A percentile compares a stretch with the other conserved stretches of the same genome.
phyloP scores from a whole-genome alignment of 2,888 invertebrate genomes.

The Altica lythri region DNA sequence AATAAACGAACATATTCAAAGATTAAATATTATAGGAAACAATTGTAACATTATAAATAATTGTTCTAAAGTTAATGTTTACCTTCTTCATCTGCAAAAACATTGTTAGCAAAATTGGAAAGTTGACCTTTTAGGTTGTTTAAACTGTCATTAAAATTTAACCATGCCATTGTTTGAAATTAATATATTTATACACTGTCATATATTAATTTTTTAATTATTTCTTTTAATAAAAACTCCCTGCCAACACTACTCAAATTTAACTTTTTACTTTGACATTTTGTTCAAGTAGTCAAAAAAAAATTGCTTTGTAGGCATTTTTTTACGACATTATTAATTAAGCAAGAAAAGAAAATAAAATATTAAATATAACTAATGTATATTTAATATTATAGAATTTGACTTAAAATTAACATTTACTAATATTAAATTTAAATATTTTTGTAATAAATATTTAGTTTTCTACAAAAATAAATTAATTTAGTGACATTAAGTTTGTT shows the following conservation, averaged over 20 bases:
- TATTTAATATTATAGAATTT: too few species aligned
- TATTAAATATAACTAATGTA: too few species aligned
- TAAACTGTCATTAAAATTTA: slow-evolving; percentile 68
- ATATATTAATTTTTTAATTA: slow-evolving; percentile 5
- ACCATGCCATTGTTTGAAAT: slow-evolving; percentile 66
- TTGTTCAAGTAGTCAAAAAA: too few species aligned
- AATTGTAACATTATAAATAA: slow-evolving; percentile 23
- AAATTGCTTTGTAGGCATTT: too few species aligned
- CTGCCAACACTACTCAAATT: slow-evolving; percentile 25
- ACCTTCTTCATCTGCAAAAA: slow-evolving; percentile 73
- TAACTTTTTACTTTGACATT: slow-evolving; percentile 24
- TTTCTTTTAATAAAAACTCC: slow-evolving; percentile 15
- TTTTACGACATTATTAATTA: too few species aligned
- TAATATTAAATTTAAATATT: too few species aligned
- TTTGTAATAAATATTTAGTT: too few species aligned
- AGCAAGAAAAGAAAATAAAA: too few species aligned
- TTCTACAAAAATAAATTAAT: too few species aligned
- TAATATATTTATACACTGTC: slow-evolving; percentile 4
- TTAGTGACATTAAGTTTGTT: too few species aligned
- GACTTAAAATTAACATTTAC: too few species aligned
- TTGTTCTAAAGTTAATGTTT: slow-evolving; percentile 32
- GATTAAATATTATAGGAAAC: slow-evolving; percentile 5
- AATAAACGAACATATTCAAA: slow-evolving; percentile 1
- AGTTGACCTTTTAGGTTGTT: slow-evolving; percentile 84
- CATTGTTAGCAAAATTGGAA: slow-evolving; percentile 85